These are phyloP conservation scores for Ctenosaura bakeri DNA, from an alignment of 2,797 vertebrate genomes.

Conservation along the genomic window DNA sequence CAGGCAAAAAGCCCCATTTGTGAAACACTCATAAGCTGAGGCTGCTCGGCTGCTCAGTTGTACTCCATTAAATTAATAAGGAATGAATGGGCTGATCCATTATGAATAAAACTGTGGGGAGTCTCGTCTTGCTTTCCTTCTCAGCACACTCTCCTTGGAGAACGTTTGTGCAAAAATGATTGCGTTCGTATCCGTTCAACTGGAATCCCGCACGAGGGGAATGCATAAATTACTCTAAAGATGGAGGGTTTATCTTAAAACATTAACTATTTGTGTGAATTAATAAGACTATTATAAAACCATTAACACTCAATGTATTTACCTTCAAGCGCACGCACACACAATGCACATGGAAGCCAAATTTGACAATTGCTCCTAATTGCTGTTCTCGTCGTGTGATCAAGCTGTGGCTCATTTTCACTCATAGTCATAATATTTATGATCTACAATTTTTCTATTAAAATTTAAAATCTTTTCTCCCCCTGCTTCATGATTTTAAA, in stretches of 20 bases:
- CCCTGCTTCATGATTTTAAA: slow-evolving; percentile 2
- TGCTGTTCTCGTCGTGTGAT: slow-evolving; percentile 76
- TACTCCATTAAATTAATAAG: slow-evolving; percentile 94
- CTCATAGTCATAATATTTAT: slow-evolving; percentile 75
- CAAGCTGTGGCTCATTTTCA: slow-evolving; percentile 78
- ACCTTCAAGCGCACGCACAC: slow-evolving; percentile 74
- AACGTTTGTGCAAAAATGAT: slow-evolving; percentile 88
- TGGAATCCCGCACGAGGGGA: slow-evolving; percentile 88
- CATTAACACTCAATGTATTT: slow-evolving; percentile 91
- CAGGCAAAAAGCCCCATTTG: slow-evolving; percentile 91
- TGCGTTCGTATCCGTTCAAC: slow-evolving; percentile 88
- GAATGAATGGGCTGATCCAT: slow-evolving; percentile 90
- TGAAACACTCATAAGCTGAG: slow-evolving; percentile 93
- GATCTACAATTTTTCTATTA: slow-evolving; percentile 60
- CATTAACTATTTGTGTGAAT: slow-evolving; percentile 91
- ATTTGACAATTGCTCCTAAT: slow-evolving; percentile 78
- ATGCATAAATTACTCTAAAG: slow-evolving; percentile 87
- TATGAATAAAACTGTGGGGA: slow-evolving; percentile 89
- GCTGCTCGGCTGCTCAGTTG: slow-evolving; percentile 87
- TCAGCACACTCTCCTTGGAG: slow-evolving; percentile 85
- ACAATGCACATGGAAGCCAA: slow-evolving; percentile 80
- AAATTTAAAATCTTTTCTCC: not conserved
- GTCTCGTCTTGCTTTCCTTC: slow-evolving; percentile 81
- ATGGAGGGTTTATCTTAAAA: slow-evolving; percentile 87
- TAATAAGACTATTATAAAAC: slow-evolving; percentile 96